A percentile compares a stretch with the other conserved stretches of the same genome.
Conservation (phyloP, 1,140 invertebrate genomes). For the Trichonephila clavata region DNA sequence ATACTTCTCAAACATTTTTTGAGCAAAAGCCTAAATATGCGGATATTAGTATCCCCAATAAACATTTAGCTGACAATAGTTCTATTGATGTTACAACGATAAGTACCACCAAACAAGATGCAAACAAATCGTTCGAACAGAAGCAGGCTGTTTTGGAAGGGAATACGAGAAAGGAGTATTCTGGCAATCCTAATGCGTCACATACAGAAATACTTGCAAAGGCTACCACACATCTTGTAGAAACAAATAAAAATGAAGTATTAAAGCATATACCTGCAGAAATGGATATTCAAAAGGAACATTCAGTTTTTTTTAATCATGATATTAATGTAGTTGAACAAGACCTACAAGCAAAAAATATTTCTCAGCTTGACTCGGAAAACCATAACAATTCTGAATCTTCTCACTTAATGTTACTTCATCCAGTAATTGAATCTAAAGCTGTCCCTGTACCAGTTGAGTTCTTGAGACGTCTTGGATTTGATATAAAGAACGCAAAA, state of each 20-base stretch:
- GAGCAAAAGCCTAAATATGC: too few relatives aligned
- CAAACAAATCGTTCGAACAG: too few relatives aligned
- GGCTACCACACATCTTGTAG: neutral
- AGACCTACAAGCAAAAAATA: too few relatives aligned
- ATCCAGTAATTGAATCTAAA: slow-evolving; percentile 1
- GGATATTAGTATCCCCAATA: too few relatives aligned
- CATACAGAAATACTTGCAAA: too few relatives aligned
- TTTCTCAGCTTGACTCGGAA: neutral
- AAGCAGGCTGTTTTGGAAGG: too few relatives aligned
- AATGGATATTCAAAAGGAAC: neutral
- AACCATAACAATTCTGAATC: neutral
- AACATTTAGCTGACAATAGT: too few relatives aligned
- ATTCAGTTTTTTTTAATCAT: neutral
- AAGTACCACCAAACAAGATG: too few relatives aligned
- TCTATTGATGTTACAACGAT: too few relatives aligned
- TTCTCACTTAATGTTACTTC: neutral
- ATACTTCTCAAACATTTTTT: too few relatives aligned
- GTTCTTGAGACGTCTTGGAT: slow-evolving; percentile 22
- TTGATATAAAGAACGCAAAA: neutral
- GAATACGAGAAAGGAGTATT: too few relatives aligned
- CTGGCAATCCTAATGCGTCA: too few relatives aligned
- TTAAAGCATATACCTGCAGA: neutral
- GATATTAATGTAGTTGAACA: neutral
- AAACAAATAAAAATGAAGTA: neutral
- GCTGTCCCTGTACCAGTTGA: slow-evolving; percentile 19